Evolutionary conservation across 2,888 invertebrate species (phyloP), one percentile per base, ranked within the genome.

Genomic region (Phyllotreta cruciferae): DNA sequence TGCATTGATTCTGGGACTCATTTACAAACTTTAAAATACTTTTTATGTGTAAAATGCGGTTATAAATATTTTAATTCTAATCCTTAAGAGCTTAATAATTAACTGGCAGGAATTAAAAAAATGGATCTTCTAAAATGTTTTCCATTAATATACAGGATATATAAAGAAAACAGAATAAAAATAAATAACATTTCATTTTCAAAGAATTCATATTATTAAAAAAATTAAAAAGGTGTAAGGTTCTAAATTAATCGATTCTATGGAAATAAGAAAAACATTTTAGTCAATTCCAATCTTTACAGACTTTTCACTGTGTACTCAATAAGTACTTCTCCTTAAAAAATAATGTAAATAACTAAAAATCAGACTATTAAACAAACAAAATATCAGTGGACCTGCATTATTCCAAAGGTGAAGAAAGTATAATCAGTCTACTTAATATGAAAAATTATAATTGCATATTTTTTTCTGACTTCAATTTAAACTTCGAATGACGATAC

Each of bases 311-410:
- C 34, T 47, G 42, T 55, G 54, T 55, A 56, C 45, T 42, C 24
- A 36, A 39, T 55, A 56, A 56, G 56, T 56, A 56, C 56, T 45
- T 45, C 45, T 45, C 44, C 36, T 42, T 35, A 55, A 35, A n/a
- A 55, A 55, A 55, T 55, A 44, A 54, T 11, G 11, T 2, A 37
- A 38, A 13, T 42, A 3, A 34, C 8, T 55, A 45, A 56, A 56
- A 56, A 56, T 56, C 56, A 56, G 56, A 56, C 56, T 56, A 55
- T 42, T 42, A 5, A 44, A 7, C 44, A 55, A 55, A 39, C 42
- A 44, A 24, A 24, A 24, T 24, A 24, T 24, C 24, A 53, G 42
- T 45, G 37, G 56, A 14, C 13, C 13, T 35, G 42, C 6, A 24
- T 36, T 56, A 14, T 45, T n/a, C 24, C 10, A 24, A 55, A 34